Base-by-base conservation (phyloP, 2,888 invertebrate species). In the Morpho helenor region DNA sequence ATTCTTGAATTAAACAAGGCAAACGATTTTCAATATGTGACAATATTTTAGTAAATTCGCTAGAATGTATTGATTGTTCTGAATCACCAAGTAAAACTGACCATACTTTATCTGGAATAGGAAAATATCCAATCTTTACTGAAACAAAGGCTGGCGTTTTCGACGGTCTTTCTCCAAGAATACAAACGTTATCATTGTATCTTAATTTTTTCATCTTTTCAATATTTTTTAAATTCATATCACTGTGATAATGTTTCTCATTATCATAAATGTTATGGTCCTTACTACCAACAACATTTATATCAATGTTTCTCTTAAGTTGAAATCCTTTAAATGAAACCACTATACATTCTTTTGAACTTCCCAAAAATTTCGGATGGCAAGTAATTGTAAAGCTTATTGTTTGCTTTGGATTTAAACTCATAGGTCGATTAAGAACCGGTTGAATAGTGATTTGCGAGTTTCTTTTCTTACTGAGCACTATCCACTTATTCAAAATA, bases 321-420 rank as follows among this genome's bases (percentile, higher is more conserved):
- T 92, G 91, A 71, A 94, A 94, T 40, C 89, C 86, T 71, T 83
- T 86, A 71, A 95, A 95, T 49, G 84, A 73, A 65, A 95, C 91
- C 23, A 93, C 77, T 52, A 94, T 79, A 44, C 92, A 76, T 84
- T 95, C 95, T 63, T 87, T 91, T 8, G 92, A 91, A 49, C 73
- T 76, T 2, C 95, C 95, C 57, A 93, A 82, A 75, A 92, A 93
- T 77, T 91, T 93, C 7, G 93, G 92, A 43, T 71, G 76, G 66
- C 93, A 94, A 58, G 77, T 80, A 55, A 94, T 84, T 44, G 71
- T 79, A 53, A 92, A 89, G 23, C 70, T 72, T 49, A 91, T 69
- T 41, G 77, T 78, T 63, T 88, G 75, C 3, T 76, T 74, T 0
- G 92, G 89, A 53, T 76, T 69, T 50, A 94, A 68, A 56, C 75